Evolutionary conservation across 2,113 vertebrate genomes (phyloP).

Genomic region (Corynorhinus townsendii): DNA sequence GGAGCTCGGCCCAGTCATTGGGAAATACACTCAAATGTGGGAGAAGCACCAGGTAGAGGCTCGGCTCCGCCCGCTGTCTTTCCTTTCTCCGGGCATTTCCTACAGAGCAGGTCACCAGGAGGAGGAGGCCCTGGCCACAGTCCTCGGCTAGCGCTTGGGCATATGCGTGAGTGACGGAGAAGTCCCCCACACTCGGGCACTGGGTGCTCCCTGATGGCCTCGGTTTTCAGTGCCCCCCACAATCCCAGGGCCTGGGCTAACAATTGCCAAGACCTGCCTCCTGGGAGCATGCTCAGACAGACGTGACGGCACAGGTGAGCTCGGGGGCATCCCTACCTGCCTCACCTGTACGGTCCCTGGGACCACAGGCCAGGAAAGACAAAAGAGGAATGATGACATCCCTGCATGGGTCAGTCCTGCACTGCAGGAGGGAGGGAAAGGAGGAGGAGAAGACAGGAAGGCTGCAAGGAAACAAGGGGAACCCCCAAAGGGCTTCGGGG

Average conservation of each 20-base stretch:
- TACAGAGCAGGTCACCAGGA: rapidly evolving
- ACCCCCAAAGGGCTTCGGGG: rapidly evolving
- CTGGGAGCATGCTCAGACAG: too few relatives aligned
- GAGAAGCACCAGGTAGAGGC: neutral
- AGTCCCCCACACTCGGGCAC: too few relatives aligned
- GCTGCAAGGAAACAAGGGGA: neutral
- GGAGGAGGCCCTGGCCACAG: rapidly evolving
- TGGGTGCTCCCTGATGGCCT: rapidly evolving
- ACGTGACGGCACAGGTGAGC: neutral
- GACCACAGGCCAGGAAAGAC: neutral
- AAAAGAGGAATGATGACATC: rapidly evolving
- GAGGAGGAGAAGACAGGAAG: neutral
- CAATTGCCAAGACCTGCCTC: too few relatives aligned
- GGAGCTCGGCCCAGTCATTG: neutral
- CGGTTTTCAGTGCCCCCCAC: too few relatives aligned
- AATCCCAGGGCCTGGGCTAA: neutral
- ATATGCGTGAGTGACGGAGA: rapidly evolving
- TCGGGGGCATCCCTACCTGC: neutral
- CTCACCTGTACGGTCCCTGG: neutral
- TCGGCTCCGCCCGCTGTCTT: rapidly evolving
- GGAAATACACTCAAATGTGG: neutral
- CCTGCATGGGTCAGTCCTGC: neutral
- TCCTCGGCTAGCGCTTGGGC: neutral
- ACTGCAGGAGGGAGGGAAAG: neutral
- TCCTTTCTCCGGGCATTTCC: rapidly evolving